These are phyloP conservation scores for Bombus superbus DNA, from an alignment of 1,140 invertebrate genomes.

Conservation along the genomic window DNA sequence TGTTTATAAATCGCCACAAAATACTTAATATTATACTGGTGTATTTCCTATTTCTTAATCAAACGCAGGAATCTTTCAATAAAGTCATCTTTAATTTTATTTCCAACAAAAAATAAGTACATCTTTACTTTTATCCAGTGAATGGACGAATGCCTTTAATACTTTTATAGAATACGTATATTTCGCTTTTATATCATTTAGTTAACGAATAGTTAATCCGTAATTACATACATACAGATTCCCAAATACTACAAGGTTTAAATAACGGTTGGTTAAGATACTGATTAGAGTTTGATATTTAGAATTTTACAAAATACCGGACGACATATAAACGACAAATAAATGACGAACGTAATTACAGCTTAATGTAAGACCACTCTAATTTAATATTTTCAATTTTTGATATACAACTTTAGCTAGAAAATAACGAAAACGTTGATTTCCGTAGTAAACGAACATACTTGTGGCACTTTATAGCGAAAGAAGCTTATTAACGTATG, in stretches of 20 bases:
- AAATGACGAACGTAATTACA: slow-evolving; percentile 12
- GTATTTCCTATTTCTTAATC: slow-evolving; percentile 57
- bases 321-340: too few species aligned
- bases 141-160: neutral
- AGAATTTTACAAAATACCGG: neutral
- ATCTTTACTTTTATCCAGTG: slow-evolving; percentile 35
- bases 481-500: slow-evolving; percentile 25
- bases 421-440: slow-evolving; percentile 18
- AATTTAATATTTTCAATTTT: slow-evolving; percentile 9
- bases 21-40: slow-evolving; percentile 62
- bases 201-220: neutral
- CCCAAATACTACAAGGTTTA: neutral
- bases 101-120: slow-evolving; percentile 37
- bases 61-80: slow-evolving; percentile 49
- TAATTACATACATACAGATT: slow-evolving; percentile 5
- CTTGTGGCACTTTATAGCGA: slow-evolving; percentile 43
- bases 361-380: neutral
- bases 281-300: neutral
- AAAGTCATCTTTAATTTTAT: slow-evolving; percentile 55
- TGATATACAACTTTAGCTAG: neutral
- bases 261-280: neutral
- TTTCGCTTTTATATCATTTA: slow-evolving; percentile 1
- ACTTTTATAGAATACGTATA: neutral
- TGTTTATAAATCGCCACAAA: slow-evolving; percentile 65
- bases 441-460: slow-evolving; percentile 14